phyloP scores from a whole-genome alignment of 2,797 vertebrate species.

The Potorous gilbertii region DNA sequence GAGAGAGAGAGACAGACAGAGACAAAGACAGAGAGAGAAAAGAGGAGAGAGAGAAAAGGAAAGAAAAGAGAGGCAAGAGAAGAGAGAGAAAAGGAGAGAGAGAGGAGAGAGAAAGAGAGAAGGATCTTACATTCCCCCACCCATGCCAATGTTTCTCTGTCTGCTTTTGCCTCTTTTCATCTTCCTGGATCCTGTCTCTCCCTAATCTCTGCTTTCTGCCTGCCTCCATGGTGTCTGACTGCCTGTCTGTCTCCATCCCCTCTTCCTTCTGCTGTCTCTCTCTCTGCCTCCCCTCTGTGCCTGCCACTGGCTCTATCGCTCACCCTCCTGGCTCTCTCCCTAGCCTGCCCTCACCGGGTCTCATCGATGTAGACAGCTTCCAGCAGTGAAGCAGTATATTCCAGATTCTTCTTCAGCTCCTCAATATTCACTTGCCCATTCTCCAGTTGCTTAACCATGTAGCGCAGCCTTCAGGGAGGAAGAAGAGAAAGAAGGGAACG shows the following conservation, averaged over 20 bases:
- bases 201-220: neutral
- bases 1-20: neutral
- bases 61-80: neutral
- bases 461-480: constrained; percentile 87
- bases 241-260: neutral
- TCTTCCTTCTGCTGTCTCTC: too few relatives aligned
- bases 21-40: neutral
- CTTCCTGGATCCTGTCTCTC: neutral
- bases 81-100: too few relatives aligned
- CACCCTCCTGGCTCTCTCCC: neutral
- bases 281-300: neutral
- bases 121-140: too few relatives aligned
- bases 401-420: constrained; percentile 92
- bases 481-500: neutral
- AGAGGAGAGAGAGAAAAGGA: too few relatives aligned
- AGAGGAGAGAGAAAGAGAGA: neutral
- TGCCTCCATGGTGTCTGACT: neutral
- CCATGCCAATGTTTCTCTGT: neutral
- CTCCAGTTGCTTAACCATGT: constrained; percentile 93
- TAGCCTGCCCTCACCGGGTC: constrained; percentile 85
- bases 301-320: neutral
- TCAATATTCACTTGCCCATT: constrained; percentile 91
- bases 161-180: neutral
- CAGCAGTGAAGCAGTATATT: constrained; percentile 92
- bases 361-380: constrained; percentile 93